Evolutionary conservation across 2,888 invertebrate genomes (phyloP), one percentile per base, ranked within the genome.

Genomic region (Zaprionus obscuricornis): DNA sequence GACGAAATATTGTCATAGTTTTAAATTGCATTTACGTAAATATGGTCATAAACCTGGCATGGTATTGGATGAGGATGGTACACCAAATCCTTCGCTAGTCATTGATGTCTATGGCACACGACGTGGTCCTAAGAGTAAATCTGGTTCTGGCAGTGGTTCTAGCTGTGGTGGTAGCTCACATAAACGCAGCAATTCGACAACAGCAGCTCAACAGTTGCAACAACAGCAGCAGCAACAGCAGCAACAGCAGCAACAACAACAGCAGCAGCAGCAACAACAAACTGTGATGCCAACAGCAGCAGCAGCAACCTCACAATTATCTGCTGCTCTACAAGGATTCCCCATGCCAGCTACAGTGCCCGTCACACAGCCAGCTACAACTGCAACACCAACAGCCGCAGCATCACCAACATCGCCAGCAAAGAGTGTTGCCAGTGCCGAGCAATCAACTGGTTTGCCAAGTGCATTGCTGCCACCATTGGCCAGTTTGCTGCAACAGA

Each of bases 1-100:
- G 4, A 98, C 98, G 14, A 99, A 99, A 88, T 99, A 99, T 89
- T 98, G 97, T 85, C 99, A 99, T 91, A 97, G 98, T 11, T 91
- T 99, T 42, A 99, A 99, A 90, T 92, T 98, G 16, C 99, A 99
- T 90, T 91, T 99, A 31, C 93, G 97, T 29, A 98, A 98, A 89
- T 97, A 98, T 88, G 92, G 92, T 17, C 99, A 99, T 89, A 94
- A 93, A 66, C 97, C 98, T 0, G 97, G 96, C 0, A 94, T 96
- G 92, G 97, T 98, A 0, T 91, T 97, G 8, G 96, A 97, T 82
- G 92, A 95, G 11, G 97, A 97, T 78, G 97, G 97, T 1, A 94
- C 96, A 0, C 96, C 96, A 0, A 97, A 97, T 89, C 96, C 96
- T 0, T 89, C 95, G 26, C 95, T 96, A 0, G 95, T 97, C 10